Conservation (phyloP, 2,113 vertebrate genomes). For the Ctenomys sociabilis region DNA sequence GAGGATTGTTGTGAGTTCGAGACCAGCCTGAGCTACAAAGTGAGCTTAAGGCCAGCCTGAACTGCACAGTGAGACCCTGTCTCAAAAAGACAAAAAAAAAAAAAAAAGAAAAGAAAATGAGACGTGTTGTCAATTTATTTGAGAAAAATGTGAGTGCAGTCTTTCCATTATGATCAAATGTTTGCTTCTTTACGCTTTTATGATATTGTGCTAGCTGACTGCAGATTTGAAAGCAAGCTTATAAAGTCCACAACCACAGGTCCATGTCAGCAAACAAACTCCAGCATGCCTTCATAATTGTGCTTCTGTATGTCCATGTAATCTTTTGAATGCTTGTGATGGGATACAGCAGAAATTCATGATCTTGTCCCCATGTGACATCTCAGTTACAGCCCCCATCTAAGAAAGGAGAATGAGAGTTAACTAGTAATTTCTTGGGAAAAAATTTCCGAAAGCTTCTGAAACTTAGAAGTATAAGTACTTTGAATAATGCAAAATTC, state of each 20-base stretch:
- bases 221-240: conserved; percentile 27
- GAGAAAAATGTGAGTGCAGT: not conserved
- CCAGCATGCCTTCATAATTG: not conserved
- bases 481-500: conserved; percentile 56
- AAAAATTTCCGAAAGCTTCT: conserved; percentile 53
- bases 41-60: too few species aligned
- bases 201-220: not conserved
- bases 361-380: not conserved
- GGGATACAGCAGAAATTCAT: not conserved
- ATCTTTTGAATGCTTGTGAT: not conserved
- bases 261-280: not conserved
- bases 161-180: conserved; percentile 6
- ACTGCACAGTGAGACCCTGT: too few species aligned
- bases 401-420: not conserved
- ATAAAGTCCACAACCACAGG: not conserved
- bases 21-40: too few species aligned
- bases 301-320: not conserved
- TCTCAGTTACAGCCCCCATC: not conserved
- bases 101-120: conserved; percentile 18
- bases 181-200: not conserved
- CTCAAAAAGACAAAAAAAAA: too few species aligned
- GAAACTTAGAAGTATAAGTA: conserved; percentile 51
- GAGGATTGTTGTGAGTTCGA: too few species aligned
- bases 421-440: conserved; percentile 15
- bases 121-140: conserved; percentile 35